A percentile compares a stretch with the other conserved stretches of the same genome.
Conservation (phyloP, 2,113 vertebrate species). For the Tonatia bakeri region DNA sequence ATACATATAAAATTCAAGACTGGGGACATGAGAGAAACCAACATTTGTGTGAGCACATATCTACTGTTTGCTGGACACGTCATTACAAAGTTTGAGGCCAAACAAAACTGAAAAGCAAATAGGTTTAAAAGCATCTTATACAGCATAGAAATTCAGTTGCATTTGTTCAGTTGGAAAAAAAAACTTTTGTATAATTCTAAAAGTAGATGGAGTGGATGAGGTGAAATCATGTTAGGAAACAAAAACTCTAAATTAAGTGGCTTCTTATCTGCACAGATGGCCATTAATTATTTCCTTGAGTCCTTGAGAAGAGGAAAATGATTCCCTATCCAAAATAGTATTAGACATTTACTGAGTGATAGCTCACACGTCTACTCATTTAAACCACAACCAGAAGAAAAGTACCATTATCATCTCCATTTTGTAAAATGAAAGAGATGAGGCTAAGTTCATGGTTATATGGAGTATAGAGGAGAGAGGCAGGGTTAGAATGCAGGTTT, state of each 20-base stretch:
- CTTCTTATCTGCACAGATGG: conserved; percentile 13
- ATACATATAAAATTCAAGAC: not conserved
- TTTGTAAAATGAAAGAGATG: not conserved
- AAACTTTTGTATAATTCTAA: not conserved
- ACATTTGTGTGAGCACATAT: not conserved
- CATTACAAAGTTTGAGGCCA: not conserved
- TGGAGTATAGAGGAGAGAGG: not conserved
- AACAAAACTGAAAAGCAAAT: not conserved
- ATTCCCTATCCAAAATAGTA: not conserved
- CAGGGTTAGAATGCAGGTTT: not conserved
- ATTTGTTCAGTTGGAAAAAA: conserved; percentile 15
- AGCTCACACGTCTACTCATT: not conserved
- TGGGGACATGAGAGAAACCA: not conserved
- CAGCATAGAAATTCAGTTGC: not conserved
- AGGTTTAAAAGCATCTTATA: not conserved
- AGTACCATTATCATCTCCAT: not conserved
- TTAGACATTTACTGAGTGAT: not conserved
- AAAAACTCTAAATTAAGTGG: conserved; percentile 26
- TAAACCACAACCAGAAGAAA: not conserved
- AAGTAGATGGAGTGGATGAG: not conserved
- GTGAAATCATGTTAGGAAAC: not conserved
- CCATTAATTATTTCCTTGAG: conserved; percentile 29
- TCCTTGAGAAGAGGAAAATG: conserved; percentile 13
- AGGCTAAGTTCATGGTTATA: not conserved
- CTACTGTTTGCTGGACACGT: not conserved